Evolutionary conservation across 2,113 vertebrate species (phyloP).

Genomic region (Zapornia atra): DNA sequence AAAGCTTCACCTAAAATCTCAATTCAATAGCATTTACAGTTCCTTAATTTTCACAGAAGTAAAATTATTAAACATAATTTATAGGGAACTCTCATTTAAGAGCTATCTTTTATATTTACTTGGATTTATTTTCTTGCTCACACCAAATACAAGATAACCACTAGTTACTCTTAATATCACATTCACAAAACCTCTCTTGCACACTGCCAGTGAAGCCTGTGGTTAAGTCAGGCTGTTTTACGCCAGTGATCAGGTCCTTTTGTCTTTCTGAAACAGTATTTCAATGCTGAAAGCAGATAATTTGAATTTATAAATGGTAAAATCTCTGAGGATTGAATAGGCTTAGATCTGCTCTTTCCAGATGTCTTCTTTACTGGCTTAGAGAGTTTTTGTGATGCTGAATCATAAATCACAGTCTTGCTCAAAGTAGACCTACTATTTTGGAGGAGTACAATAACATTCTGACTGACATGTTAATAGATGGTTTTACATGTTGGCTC

Average conservation of each 20-base stretch:
- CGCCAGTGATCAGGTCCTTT: neutral
- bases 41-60: neutral
- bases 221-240: neutral
- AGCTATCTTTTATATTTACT: neutral
- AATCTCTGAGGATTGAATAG: neutral
- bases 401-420: conserved; percentile 6
- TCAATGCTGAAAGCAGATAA: neutral
- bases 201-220: neutral
- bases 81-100: neutral
- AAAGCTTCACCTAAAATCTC: neutral
- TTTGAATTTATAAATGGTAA: neutral
- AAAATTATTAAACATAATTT: neutral
- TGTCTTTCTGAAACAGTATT: neutral
- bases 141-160: neutral
- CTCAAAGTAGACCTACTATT: conserved; percentile 18
- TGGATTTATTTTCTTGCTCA: neutral
- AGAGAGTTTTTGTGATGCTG: neutral
- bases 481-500: neutral
- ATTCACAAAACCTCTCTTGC: neutral
- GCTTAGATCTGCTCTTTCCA: neutral
- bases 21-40: neutral
- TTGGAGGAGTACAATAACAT: neutral
- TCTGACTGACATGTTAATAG: conserved; percentile 16
- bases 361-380: neutral
- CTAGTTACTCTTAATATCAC: neutral